A percentile compares a stretch with the other conserved stretches of the same genome.
Conservation (phyloP, 2,797 vertebrate genomes). For the Antrozous pallidus region DNA sequence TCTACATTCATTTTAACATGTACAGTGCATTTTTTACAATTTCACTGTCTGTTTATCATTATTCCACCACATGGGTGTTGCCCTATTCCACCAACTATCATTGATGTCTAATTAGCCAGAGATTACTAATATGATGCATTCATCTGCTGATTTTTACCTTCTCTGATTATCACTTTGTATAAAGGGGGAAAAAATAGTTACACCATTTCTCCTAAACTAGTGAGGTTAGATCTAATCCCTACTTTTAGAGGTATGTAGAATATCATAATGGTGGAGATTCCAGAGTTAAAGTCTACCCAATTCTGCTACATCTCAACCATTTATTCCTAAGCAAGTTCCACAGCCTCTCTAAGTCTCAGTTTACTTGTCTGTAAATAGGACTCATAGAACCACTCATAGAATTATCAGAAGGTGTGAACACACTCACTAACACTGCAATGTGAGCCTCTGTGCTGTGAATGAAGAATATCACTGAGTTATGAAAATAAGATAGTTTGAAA, state of each 20-base stretch:
- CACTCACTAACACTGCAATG: neutral
- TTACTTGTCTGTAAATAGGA: neutral
- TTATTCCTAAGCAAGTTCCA: neutral
- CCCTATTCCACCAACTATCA: neutral
- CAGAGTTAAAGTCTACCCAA: neutral
- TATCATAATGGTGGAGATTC: neutral
- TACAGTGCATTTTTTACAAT: neutral
- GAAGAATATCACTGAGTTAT: neutral
- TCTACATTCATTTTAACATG: neutral
- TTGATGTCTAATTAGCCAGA: neutral
- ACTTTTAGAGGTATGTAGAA: neutral
- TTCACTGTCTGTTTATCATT: neutral
- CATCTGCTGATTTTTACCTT: neutral
- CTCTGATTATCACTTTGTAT: neutral
- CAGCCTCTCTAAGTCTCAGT: neutral
- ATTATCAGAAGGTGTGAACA: neutral
- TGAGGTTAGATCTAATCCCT: neutral
- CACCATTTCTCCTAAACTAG: neutral
- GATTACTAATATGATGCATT: neutral
- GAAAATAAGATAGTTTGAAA: slow-evolving; percentile 16
- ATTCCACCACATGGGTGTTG: neutral
- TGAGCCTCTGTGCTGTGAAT: neutral
- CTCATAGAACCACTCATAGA: neutral
- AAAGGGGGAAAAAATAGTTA: neutral
- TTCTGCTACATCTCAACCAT: neutral